Base-by-base conservation (phyloP, 2,888 invertebrate genomes). In the Lypha dubia region DNA sequence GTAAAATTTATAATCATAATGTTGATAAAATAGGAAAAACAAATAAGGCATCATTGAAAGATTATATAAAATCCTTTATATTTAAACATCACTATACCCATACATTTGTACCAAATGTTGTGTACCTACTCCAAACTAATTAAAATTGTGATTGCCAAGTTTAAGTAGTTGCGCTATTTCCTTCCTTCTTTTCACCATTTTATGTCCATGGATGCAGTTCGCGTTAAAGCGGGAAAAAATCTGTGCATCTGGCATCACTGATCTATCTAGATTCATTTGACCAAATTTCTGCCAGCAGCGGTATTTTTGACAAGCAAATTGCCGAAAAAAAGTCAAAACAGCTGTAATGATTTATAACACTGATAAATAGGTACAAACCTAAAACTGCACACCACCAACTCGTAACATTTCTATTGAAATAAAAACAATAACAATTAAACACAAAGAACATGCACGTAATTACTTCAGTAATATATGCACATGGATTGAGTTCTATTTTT, bases 401-500 rank as follows among this genome's bases (percentile, higher is more conserved):
- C 24, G 11, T 56, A 51, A 38, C 15, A 63, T 32, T 24, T 35
- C 17, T n/a, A 49, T 24, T 15, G 5, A 75, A 38, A 20, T 38
- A 13, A 20, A 28, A 20, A 51, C 68, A 77, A 38, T 46, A 63
- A 71, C 20, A 71, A 41, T 44, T 56, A 35, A 20, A 32, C 35
- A 24, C 63, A 56, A 46, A 51, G 28, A 68, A 62, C 20, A 44
- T 41, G n/a, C 3, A 46, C 46, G n/a, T 75, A 73, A 73, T 63
- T 68, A 76, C 51, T 76, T 28, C 17, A 53, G 67, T 49, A 56
- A 56, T 20, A 41, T 49, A 68, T 77, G 46, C 60, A 67, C 38
- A 44, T 49, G 70, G 76, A 74, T 46, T 75, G 53, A 70, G 58
- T 77, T 84, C 62, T 74, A 35, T 24, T 41, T 58, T 67, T 44